Conservation (phyloP, 2,888 invertebrate species). For the Gryllus longicercus region DNA sequence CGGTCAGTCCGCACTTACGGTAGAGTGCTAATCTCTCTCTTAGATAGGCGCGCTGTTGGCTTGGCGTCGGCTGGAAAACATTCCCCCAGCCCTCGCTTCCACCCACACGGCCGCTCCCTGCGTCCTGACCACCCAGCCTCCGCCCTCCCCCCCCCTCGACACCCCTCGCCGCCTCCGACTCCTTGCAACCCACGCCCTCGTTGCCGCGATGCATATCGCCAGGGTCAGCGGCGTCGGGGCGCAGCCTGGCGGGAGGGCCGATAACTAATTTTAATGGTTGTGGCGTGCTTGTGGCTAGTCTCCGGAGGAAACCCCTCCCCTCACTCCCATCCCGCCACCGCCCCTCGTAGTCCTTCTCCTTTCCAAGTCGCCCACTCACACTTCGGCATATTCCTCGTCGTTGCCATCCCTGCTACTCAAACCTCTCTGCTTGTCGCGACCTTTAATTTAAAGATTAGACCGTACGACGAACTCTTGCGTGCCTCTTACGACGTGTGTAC, state of each 20-base stretch:
- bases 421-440: not conserved
- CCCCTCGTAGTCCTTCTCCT: not conserved
- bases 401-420: not conserved
- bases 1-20: not conserved
- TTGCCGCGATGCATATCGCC: not conserved
- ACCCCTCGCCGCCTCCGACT: not conserved
- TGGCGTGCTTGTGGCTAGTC: not conserved
- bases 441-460: conserved; percentile 1
- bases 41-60: not conserved
- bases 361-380: not conserved
- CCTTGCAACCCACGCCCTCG: not conserved
- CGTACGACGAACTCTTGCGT: not conserved
- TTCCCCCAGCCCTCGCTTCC: not conserved
- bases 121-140: not conserved
- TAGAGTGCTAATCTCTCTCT: not conserved
- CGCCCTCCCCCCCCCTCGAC: not conserved
- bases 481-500: not conserved
- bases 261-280: conserved; percentile 17
- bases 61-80: not conserved
- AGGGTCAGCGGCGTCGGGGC: not conserved
- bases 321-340: not conserved
- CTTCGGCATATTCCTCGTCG: not conserved
- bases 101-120: not conserved
- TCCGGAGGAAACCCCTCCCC: not conserved
- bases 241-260: conserved; percentile 7